Evolutionary conservation across 1,140 invertebrate species (phyloP).

Genomic region (Neotoxoptera formosana): DNA sequence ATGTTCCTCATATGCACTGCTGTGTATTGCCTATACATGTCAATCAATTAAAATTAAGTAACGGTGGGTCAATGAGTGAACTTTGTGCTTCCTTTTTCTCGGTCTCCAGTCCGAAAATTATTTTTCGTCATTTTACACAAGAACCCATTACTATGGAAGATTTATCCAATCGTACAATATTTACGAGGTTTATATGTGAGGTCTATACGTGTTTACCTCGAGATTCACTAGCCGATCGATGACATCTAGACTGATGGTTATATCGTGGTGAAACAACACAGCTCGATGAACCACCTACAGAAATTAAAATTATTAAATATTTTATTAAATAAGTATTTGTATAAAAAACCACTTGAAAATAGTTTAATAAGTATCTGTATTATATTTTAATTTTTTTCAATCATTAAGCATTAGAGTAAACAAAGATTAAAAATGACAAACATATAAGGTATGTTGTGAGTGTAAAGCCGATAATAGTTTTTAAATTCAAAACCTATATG

Average conservation of each 20-base stretch:
- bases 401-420: not conserved
- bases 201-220: constrained; percentile 41
- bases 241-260: constrained; percentile 49
- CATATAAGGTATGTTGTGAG: not conserved
- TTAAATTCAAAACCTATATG: not conserved
- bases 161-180: not conserved
- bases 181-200: not conserved
- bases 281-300: constrained; percentile 40
- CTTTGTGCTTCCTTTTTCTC: constrained; percentile 31
- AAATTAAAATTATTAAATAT: not conserved
- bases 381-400: not conserved
- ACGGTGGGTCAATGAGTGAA: constrained; percentile 3
- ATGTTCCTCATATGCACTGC: not conserved
- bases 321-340: no score
- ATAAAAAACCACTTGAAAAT: not conserved
- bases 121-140: constrained; percentile 21
- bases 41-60: not conserved
- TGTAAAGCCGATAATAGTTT: not conserved
- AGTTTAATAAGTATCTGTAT: not conserved
- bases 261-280: constrained; percentile 50
- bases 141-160: not conserved
- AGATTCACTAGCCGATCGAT: constrained; percentile 37
- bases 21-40: not conserved
- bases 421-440: not conserved
- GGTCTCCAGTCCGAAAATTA: not conserved